These are phyloP conservation scores for Melanotaenia maccullochi DNA, from an alignment of 2,797 vertebrate species.

Conservation along the genomic window DNA sequence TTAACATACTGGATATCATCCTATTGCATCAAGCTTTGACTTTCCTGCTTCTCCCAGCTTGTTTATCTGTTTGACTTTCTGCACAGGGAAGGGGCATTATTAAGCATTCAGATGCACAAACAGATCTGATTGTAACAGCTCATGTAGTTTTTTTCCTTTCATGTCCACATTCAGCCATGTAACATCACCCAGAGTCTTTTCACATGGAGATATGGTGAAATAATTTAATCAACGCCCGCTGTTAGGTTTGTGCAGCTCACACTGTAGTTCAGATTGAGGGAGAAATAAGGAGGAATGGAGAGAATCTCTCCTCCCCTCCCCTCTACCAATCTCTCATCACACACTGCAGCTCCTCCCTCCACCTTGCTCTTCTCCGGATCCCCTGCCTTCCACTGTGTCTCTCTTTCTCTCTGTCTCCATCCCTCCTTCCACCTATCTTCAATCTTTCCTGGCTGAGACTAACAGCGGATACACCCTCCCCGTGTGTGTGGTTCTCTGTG, in stretches of 20 bases:
- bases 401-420: conserved; percentile 68
- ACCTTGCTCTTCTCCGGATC: conserved; percentile 66
- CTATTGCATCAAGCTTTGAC: conserved; percentile 26
- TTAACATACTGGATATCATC: conserved; percentile 35
- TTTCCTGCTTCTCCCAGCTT: conserved; percentile 31
- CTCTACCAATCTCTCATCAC: conserved; percentile 63
- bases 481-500: conserved; percentile 30
- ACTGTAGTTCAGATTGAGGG: conserved; percentile 54
- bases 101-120: conserved; percentile 23
- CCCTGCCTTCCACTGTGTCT: conserved; percentile 59
- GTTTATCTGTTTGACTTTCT: conserved; percentile 41
- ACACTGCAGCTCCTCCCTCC: conserved; percentile 77
- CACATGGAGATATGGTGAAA: conserved; percentile 58
- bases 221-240: conserved; percentile 63
- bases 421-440: conserved; percentile 60
- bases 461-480: conserved; percentile 62
- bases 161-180: conserved; percentile 28
- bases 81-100: conserved; percentile 25
- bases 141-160: conserved; percentile 6
- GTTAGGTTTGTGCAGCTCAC: conserved; percentile 48
- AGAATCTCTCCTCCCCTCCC: conserved; percentile 27
- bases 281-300: conserved; percentile 45
- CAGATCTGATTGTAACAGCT: conserved; percentile 15
- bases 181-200: conserved; percentile 31
- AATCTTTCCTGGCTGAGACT: conserved; percentile 52